Base-by-base conservation (phyloP, 1,140 invertebrate species). In the Mamestra configurata region DNA sequence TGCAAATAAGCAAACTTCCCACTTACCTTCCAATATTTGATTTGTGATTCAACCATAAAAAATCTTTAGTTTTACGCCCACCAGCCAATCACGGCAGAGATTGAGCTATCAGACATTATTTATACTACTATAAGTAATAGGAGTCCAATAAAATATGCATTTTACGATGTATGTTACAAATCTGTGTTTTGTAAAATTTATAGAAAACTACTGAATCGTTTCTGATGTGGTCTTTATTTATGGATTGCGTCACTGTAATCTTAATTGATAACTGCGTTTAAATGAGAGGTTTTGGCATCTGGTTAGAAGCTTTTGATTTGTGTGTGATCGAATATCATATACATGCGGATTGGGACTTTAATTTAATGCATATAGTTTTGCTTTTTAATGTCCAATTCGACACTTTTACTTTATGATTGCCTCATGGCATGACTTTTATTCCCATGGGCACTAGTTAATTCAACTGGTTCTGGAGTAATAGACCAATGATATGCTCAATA, bases 201-300 rank as follows among this genome's bases (percentile, higher is more conserved):
- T 75, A 59, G 18, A 18, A 75, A 75, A 75, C 71, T 75, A 75
- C 71, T 75, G 71, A n/a, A 57, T 75, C 51, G 51, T 5, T 75
- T 40, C 1, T 27, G 35, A 57, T 46, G 31, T 53, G 70, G 31
- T 53, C 24, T 55, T 72, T 53, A 72, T 72, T 72, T 72, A 72
- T 72, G 51, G 49, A 31, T 75, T 57, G 66, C 66, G 40, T 46
- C 66, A 70, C 43, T 40, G 71, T 57, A 40, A 57, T 35, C 51
- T 75, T 75, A 75, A 75, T 75, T 75, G 55, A 75, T 75, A 75
- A 75, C 7, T 72, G 27, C 31, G 27, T 75, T 27, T 51, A 27
- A 15, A 70, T 70, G 66, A 49, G 40, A 18, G 35, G 18, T 4
- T 75, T 7, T 37, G 20, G 18, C 20, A 46, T 46, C n/a, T 70